Evolutionary conservation across 1,140 invertebrate genomes (phyloP), one percentile per base, ranked within the genome.

Genomic region (Drosophila simulans): DNA sequence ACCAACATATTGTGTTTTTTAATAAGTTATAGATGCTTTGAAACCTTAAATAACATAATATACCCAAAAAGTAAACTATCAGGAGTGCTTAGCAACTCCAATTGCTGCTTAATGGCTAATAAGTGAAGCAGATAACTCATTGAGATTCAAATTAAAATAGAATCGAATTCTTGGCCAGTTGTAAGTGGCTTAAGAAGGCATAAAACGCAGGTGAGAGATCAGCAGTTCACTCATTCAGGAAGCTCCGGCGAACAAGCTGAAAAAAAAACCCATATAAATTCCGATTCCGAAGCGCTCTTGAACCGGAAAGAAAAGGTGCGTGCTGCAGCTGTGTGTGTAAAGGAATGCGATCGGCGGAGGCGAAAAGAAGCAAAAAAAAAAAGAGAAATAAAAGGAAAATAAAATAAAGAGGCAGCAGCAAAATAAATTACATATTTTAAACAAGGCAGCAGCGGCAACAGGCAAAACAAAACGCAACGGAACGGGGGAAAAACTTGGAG

Each of bases 381-480:
- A 51, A n/a, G 53, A 74, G 42, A 35, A 55, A 56, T 20, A 20
- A 42, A 37, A 53, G 56, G 54, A 31, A 8, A 31, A 31, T 31
- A 31, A 31, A 31, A 31, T 3, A 57, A 56, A 74, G 60, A 77
- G 79, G 75, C 69, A 71, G 80, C 72, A 71, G 79, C 75, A 78
- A 90, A 90, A 90, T 86, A 88, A 90, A 86, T 86, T 90, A 86
- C 80, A 84, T 70, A 77, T 79, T 83, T 88, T 82, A 86, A 80
- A 62, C 54, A 77, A 65, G 59, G 59, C 59, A 68, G 63, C 75
- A 68, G 63, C 75, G 45, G 64, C 59, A 68, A 52, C 75, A 56
- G 65, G 48, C 53, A 69, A 76, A 77, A 75, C 65, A 71, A 80
- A 56, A 77, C 63, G 56, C 43, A 48, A 62, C 46, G 49, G 56